Evolutionary conservation across 2,113 vertebrate species (phyloP).

Genomic region (Chionis minor): DNA sequence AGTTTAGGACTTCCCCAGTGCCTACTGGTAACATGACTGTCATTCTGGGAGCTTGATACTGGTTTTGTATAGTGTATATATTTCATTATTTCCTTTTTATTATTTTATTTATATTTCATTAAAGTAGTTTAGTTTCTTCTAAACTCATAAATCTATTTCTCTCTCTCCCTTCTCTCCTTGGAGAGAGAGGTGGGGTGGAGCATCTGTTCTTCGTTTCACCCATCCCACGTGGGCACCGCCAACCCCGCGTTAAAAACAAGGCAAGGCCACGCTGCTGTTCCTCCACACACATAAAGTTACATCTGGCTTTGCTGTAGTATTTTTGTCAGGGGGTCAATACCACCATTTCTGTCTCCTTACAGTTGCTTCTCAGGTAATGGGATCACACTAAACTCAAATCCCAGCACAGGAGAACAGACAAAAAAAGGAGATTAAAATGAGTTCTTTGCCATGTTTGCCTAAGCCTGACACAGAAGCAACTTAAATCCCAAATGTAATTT

Average conservation of each 20-base stretch:
- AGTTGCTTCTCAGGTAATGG: background rate
- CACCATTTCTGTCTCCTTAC: background rate
- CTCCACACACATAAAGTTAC: fast-evolving
- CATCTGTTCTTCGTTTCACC: background rate
- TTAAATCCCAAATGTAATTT: background rate
- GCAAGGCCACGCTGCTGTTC: background rate
- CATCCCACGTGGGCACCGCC: background rate
- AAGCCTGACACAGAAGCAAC: background rate
- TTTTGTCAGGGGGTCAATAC: background rate
- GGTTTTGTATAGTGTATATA: too few species aligned
- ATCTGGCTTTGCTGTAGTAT: background rate
- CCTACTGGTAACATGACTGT: too few species aligned
- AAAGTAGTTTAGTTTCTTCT: too few species aligned
- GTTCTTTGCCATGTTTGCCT: background rate
- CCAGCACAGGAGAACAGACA: background rate
- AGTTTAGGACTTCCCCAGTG: too few species aligned
- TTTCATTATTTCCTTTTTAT: too few species aligned
- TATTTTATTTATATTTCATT: too few species aligned
- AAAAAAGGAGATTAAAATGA: background rate
- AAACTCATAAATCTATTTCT: too few species aligned
- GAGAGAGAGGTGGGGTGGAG: too few species aligned
- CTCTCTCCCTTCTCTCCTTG: too few species aligned
- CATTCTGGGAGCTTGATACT: too few species aligned
- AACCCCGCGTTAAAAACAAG: background rate
- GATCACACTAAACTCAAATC: background rate